Base-by-base conservation (phyloP, 2,113 vertebrate genomes). In the Microcebus jonahi region DNA sequence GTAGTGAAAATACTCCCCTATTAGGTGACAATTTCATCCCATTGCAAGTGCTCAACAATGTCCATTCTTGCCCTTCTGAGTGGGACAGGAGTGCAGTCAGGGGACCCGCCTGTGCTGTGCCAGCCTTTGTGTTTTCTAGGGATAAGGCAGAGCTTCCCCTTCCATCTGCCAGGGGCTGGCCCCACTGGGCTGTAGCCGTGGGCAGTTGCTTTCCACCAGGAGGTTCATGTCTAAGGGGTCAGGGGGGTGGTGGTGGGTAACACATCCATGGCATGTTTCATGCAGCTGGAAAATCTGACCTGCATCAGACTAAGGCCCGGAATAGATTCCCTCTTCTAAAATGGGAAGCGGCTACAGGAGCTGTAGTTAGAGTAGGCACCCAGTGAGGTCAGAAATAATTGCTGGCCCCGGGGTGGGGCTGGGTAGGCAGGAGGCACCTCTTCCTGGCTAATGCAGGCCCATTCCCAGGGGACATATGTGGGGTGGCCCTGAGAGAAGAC, bases 141-240 rank as follows among this genome's bases (percentile, higher is more conserved):
- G 21, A 71, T 8, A 17, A 63, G 18, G 67, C 6, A 4, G 39
- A 0, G 31, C 1, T 27, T 71, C 23, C 20, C 2, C 12, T 15
- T 29, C n/a, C 29, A 11, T 57, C 17, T 42, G 63, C 55, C 34
- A n/a, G 68, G 59, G 42, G 31, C 55, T 68, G 29, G 45, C 36
- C 75, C 90, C 39, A 6, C 4, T 50, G 10, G 61, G 42, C 18
- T 45, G 5, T 21, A 70, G 57, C 18, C 23, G n/a, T 53, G 53
- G 70, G 81, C 76, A 42, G 21, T 18, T 77, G 48, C 31, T 96
- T 97, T 96, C 86, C 68, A 48, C 71, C 53, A 83, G 6, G 17
- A 91, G 65, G 15, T 5, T 92, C 48, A 39, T n/a, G 93, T 95
- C 80, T 48, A 36, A 79, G 68, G 20, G 90, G 45, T 0, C 10